These are phyloP conservation scores for Gymnogyps californianus DNA, from an alignment of 2,113 vertebrate species.

Conservation along the genomic window DNA sequence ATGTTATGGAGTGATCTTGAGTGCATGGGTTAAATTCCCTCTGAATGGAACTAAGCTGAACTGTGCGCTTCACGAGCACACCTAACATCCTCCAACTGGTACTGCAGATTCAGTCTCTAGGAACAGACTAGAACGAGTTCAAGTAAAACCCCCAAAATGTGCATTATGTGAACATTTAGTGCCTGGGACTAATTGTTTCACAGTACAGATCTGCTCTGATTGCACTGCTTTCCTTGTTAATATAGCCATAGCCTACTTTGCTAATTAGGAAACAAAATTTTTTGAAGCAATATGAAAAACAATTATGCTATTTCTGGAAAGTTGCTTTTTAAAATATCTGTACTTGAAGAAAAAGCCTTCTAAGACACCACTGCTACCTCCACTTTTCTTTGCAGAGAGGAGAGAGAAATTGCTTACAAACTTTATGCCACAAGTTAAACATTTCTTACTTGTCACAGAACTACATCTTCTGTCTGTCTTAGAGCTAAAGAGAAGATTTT, in stretches of 20 bases:
- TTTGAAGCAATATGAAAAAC: not conserved
- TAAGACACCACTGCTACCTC: not conserved
- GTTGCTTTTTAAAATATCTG: not conserved
- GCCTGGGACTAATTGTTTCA: not conserved
- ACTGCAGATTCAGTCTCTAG: not conserved
- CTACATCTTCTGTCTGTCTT: not conserved
- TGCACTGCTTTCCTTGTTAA: not conserved
- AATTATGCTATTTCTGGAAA: not conserved
- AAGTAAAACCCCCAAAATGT: not conserved
- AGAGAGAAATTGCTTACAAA: not conserved
- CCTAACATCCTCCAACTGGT: not conserved
- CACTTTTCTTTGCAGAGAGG: not conserved
- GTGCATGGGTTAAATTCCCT: not conserved
- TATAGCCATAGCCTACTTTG: not conserved
- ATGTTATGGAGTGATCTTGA: not conserved
- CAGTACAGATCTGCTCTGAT: not conserved
- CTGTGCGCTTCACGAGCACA: rapidly evolving
- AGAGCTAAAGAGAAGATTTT: not conserved
- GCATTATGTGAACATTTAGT: not conserved
- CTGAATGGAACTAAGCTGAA: not conserved
- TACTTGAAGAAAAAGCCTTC: not conserved
- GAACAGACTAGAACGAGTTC: not conserved
- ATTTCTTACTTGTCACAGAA: not conserved
- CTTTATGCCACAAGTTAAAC: not conserved
- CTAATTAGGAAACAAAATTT: not conserved